Evolutionary conservation across 2,113 vertebrate genomes (phyloP).

Genomic region (Eleginops maclovinus): DNA sequence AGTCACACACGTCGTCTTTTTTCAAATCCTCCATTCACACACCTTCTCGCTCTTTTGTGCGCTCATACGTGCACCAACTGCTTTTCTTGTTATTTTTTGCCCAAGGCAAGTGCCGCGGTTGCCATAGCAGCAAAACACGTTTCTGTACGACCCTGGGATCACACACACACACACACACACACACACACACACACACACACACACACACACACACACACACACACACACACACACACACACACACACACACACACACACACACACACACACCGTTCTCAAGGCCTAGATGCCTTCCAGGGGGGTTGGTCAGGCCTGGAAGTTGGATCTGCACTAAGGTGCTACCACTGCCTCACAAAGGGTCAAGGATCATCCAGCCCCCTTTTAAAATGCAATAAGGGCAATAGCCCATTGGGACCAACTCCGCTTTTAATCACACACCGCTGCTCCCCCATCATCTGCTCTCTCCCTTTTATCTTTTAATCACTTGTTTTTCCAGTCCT

Average conservation of each 20-base stretch:
- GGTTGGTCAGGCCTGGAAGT: constrained; percentile 44
- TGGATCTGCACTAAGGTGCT: constrained; percentile 68
- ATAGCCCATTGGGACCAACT: constrained; percentile 52
- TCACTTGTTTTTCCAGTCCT: constrained; percentile 63
- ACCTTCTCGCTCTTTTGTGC: not conserved
- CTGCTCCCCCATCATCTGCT: constrained; percentile 58
- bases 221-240: constrained; percentile 19
- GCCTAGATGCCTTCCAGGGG: constrained; percentile 46
- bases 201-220: constrained; percentile 37
- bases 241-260: constrained; percentile 26
- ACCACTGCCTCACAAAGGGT: constrained; percentile 51
- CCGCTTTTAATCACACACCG: constrained; percentile 67
- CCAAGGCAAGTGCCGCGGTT: constrained; percentile 71
- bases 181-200: constrained; percentile 42
- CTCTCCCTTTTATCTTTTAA: constrained; percentile 72
- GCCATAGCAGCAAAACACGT: constrained; percentile 76
- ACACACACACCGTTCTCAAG: constrained; percentile 53
- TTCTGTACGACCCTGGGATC: constrained; percentile 58
- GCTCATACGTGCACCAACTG: constrained; percentile 20
- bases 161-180: constrained; percentile 37
- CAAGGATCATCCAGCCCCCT: constrained; percentile 65
- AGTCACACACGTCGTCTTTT: constrained; percentile 42
- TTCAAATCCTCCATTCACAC: constrained; percentile 25
- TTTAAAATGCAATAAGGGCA: constrained; percentile 78
- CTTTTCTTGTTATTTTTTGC: constrained; percentile 68